phyloP scores from a whole-genome alignment of 2,113 vertebrate genomes.

The Tetrao urogallus region DNA sequence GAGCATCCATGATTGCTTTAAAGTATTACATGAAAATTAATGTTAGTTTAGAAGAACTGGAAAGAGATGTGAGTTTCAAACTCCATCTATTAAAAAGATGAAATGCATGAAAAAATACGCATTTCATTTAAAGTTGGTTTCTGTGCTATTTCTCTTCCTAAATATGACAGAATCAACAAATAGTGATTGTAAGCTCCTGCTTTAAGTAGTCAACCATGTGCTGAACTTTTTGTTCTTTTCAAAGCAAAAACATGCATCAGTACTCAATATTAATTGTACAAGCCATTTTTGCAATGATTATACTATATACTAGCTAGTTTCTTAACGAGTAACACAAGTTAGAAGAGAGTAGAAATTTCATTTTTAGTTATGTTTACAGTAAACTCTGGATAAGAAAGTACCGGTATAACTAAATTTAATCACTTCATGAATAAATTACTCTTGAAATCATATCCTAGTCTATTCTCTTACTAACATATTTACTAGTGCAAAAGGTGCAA shows the following conservation, averaged over 20 bases:
- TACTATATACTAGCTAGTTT: not conserved
- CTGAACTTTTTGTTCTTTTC: not conserved
- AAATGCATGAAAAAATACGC: not conserved
- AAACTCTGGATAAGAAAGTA: not conserved
- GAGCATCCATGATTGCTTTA: not conserved
- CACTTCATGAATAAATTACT: not conserved
- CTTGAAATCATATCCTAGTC: not conserved
- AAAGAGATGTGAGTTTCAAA: not conserved
- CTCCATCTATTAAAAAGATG: not conserved
- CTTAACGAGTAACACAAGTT: not conserved
- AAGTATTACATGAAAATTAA: not conserved
- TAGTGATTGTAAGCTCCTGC: not conserved
- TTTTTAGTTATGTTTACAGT: not conserved
- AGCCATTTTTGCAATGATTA: not conserved
- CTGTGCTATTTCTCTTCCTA: not conserved
- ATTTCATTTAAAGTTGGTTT: not conserved
- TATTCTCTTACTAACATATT: not conserved
- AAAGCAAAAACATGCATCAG: not conserved
- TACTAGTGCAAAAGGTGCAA: not conserved
- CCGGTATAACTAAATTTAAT: not conserved
- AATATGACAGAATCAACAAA: not conserved
- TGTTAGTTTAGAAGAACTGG: not conserved
- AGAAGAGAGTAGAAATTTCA: not conserved
- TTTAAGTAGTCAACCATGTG: not conserved
- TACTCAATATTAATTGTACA: not conserved